Evolutionary conservation across 2,888 invertebrate species (phyloP).

Genomic region (Noctua comes): DNA sequence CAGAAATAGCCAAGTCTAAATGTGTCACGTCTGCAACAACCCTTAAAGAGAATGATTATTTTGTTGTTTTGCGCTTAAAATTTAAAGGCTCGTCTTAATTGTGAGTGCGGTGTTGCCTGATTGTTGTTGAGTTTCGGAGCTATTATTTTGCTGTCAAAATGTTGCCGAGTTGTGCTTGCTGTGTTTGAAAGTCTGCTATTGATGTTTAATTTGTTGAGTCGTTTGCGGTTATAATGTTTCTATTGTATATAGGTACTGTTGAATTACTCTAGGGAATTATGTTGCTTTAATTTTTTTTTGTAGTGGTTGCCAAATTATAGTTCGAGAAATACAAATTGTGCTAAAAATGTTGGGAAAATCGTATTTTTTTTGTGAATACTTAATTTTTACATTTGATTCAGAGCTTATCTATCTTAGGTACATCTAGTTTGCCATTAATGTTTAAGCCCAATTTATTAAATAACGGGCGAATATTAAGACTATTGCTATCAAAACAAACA

Average conservation of each 20-base stretch:
- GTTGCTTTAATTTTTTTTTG: neutral
- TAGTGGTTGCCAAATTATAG: neutral
- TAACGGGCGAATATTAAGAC: neutral
- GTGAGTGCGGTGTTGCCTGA: conserved; percentile 26
- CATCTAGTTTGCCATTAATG: neutral
- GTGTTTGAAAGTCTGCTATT: conserved; percentile 52
- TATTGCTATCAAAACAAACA: neutral
- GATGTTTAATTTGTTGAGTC: conserved; percentile 54
- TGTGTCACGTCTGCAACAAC: neutral
- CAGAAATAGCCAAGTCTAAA: neutral
- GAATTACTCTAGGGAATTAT: neutral
- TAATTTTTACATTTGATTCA: neutral
- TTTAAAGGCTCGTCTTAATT: conserved; percentile 46
- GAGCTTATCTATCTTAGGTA: neutral
- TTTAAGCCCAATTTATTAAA: neutral
- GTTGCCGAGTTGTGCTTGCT: conserved; percentile 26
- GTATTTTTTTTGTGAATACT: neutral
- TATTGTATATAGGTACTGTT: neutral
- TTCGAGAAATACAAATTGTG: neutral
- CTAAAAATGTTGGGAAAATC: too few species aligned
- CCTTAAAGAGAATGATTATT: conserved; percentile 31
- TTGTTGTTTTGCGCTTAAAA: conserved; percentile 36
- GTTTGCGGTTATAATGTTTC: conserved; percentile 23
- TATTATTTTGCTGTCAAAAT: conserved; percentile 53
- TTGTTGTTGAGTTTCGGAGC: conserved; percentile 43